Percentiles rank a stretch among this genome's conserved stretches.
Evolutionary conservation across 2,888 invertebrate genomes (phyloP).

Genomic region (Diaperis boleti): DNA sequence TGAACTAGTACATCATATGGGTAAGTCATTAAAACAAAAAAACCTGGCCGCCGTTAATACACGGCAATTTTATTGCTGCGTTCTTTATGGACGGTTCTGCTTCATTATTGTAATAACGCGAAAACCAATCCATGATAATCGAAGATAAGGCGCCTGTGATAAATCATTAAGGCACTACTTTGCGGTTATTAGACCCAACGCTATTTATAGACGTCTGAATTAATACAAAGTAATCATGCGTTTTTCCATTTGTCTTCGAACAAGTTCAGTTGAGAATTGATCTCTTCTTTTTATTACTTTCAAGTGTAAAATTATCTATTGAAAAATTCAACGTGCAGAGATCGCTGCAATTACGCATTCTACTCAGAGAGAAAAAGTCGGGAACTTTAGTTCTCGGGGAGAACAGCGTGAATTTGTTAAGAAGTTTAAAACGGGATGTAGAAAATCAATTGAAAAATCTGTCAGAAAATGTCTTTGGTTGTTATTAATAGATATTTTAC

Average conservation of each 20-base stretch:
- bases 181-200: slow-evolving; percentile 16
- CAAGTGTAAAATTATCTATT: slow-evolving; percentile 25
- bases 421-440: slow-evolving; percentile 3
- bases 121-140: slow-evolving; percentile 30
- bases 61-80: slow-evolving; percentile 1
- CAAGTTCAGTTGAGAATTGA: slow-evolving; percentile 3
- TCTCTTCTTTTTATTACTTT: slow-evolving; percentile 17
- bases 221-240: slow-evolving; percentile 10
- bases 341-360: slow-evolving; percentile 22
- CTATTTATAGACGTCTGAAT: slow-evolving; percentile 19
- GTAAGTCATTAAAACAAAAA: slow-evolving; percentile 22
- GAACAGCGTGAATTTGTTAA: slow-evolving; percentile 23
- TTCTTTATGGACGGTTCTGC: slow-evolving; percentile 27
- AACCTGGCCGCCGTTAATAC: slow-evolving; percentile 15
- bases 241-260: slow-evolving; percentile 10
- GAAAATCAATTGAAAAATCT: slow-evolving; percentile 10
- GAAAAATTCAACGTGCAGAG: slow-evolving; percentile 18
- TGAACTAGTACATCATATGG: slow-evolving; percentile 18
- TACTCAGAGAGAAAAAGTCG: slow-evolving; percentile 7
- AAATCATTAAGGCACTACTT: slow-evolving; percentile 22
- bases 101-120: slow-evolving; percentile 33
- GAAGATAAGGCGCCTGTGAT: slow-evolving; percentile 26
- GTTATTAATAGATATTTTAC: too few relatives aligned
- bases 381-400: slow-evolving; percentile 20
- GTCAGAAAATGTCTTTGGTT: slow-evolving; percentile 11